Percentiles rank a stretch among this genome's conserved stretches.
These are phyloP conservation scores for Phymorhynchus buccinoides DNA, from an alignment of 1,140 invertebrate genomes.

Conservation along the genomic window DNA sequence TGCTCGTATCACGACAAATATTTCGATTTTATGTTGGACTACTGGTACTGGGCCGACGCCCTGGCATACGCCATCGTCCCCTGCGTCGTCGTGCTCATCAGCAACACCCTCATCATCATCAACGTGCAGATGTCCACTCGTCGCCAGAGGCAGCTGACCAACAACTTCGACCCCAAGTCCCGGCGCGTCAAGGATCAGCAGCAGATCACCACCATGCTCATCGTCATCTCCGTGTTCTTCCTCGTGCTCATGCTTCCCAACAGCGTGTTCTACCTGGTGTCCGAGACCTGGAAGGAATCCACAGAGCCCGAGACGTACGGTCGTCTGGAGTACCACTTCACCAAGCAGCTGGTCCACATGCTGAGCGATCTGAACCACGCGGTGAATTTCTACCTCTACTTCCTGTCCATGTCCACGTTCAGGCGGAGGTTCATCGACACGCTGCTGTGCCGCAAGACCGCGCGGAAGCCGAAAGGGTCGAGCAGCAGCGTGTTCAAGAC, in stretches of 20 bases:
- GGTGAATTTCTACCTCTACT: constrained; percentile 67
- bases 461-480: not conserved
- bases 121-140: constrained; percentile 52
- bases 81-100: constrained; percentile 55
- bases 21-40: constrained; percentile 42
- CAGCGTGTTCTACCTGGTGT: constrained; percentile 59
- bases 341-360: constrained; percentile 54
- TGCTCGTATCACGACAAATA: constrained; percentile 48
- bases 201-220: constrained; percentile 65
- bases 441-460: constrained; percentile 35
- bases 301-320: constrained; percentile 23
- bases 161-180: constrained; percentile 43
- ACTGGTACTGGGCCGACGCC: constrained; percentile 65
- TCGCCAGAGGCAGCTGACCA: constrained; percentile 51
- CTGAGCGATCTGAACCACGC: constrained; percentile 63
- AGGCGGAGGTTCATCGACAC: constrained; percentile 44
- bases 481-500: constrained; percentile 44
- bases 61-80: constrained; percentile 57
- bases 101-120: constrained; percentile 63
- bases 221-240: constrained; percentile 60
- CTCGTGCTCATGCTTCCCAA: constrained; percentile 60
- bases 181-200: constrained; percentile 55
- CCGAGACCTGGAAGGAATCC: constrained; percentile 37
- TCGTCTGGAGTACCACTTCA: constrained; percentile 34
- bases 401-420: constrained; percentile 52